Conservation (phyloP, 2,888 invertebrate genomes). For the Hipparchia semele region DNA sequence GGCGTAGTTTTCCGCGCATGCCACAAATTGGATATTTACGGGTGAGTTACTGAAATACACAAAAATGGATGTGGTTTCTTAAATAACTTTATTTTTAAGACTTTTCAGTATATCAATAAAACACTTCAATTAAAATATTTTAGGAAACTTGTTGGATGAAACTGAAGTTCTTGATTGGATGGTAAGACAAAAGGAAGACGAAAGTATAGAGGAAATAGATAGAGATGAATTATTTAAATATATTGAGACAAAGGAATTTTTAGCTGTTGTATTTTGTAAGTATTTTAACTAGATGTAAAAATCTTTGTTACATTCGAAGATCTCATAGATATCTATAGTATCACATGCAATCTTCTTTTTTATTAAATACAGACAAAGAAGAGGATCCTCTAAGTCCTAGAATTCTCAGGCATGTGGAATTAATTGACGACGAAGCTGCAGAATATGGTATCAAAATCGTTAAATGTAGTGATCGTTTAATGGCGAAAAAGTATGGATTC, state of each 20-base stretch:
- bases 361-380: constrained; percentile 85
- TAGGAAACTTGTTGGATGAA: constrained; percentile 86
- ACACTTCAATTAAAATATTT: constrained; percentile 59
- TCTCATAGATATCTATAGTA: background rate
- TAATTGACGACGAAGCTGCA: constrained; percentile 95
- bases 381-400: constrained; percentile 91
- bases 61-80: constrained; percentile 83
- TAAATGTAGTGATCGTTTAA: constrained; percentile 92
- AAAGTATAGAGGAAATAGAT: constrained; percentile 95
- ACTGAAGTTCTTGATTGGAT: constrained; percentile 95
- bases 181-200: constrained; percentile 94
- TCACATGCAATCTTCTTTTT: constrained; percentile 24
- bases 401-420: constrained; percentile 92
- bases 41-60: constrained; percentile 75
- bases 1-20: constrained; percentile 78
- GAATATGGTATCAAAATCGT: constrained; percentile 96
- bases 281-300: constrained; percentile 49
- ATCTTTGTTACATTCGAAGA: background rate
- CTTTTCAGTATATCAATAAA: constrained; percentile 53
- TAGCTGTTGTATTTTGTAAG: constrained; percentile 97
- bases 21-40: constrained; percentile 71
- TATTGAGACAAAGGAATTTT: constrained; percentile 94
- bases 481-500: constrained; percentile 97
- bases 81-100: constrained; percentile 48
- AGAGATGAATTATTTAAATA: constrained; percentile 91